These are phyloP conservation scores for Colletes gigas DNA, from an alignment of 1,140 invertebrate genomes.

Conservation along the genomic window DNA sequence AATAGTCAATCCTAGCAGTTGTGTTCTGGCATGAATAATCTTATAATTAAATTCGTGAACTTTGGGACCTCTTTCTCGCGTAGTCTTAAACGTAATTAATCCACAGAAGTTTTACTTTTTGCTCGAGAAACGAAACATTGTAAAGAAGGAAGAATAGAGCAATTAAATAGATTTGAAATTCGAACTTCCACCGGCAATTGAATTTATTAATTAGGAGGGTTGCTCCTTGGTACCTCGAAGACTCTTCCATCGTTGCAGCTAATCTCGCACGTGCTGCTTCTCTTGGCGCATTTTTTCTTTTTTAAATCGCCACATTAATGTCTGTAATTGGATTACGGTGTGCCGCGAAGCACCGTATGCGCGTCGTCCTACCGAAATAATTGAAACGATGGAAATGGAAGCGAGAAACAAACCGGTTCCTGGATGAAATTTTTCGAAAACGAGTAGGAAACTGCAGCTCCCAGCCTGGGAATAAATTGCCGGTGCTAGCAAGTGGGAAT, in stretches of 20 bases:
- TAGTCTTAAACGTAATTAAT: too few relatives aligned
- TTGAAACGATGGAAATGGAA: neutral
- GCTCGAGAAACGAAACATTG: too few relatives aligned
- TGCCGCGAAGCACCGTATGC: neutral
- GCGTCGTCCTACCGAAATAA: neutral
- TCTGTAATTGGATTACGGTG: neutral
- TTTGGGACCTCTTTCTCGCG: too few relatives aligned
- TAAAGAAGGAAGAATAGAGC: too few relatives aligned
- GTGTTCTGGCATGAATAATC: too few relatives aligned
- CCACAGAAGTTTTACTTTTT: too few relatives aligned
- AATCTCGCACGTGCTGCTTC: too few relatives aligned
- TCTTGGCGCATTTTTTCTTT: neutral
- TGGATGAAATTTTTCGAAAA: neutral
- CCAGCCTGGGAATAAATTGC: neutral
- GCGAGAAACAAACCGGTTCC: neutral
- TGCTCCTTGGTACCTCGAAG: too few relatives aligned
- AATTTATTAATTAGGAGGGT: too few relatives aligned
- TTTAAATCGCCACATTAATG: constrained; percentile 13
- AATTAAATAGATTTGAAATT: neutral
- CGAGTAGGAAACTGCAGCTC: neutral
- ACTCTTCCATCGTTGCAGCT: constrained; percentile 2
- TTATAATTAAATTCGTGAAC: too few relatives aligned
- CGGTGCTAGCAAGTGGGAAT: neutral
- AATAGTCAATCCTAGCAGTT: too few relatives aligned
- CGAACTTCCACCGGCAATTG: neutral